Evolutionary conservation across 2,113 vertebrate species (phyloP), one percentile per base, ranked within the genome.

Genomic region (Hemicordylus capensis): DNA sequence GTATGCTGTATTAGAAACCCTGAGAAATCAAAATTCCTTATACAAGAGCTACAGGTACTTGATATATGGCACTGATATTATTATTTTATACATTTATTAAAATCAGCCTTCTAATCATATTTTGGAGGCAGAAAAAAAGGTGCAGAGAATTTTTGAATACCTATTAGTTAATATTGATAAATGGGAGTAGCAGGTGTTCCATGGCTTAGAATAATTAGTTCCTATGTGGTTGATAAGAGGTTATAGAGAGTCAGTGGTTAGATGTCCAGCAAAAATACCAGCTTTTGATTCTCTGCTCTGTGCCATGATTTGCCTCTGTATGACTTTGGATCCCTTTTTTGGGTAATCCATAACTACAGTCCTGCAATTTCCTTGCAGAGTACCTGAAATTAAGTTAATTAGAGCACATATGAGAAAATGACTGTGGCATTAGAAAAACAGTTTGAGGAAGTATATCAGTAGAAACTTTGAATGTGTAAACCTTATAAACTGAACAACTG

Each of bases 101-200:
- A 81, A 44, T 15, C 44, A 3, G 4, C 15, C 51, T 44, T 44
- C 77, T 58, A 73, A 76, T 83, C 37, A 4, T 59, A 58, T 76
- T 92, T 90, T 73, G 75, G 84, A 92, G 80, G 81, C 84, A 56
- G 89, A 80, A 90, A 84, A 81, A 39, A 91, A 92, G 86, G 87
- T 59, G 31, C 24, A 37, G 51, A 77, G 20, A 78, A 51, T 54
- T 73, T 31, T 9, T 63, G 67, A 56, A 44, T 22, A 61, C 12
- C 58, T 78, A 54, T 26, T 54, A 66, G 67, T 28, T 51, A 70
- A 31, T 14, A 44, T 69, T 69, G 39, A 59, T 59, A 75, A 58
- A 76, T 24, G 17, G n/a, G 37, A 82, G 63, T 58, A 76, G 85
- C 58, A 87, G 88, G 89, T 90, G 88, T 81, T 6, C 48, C 72